Conservation (phyloP, 2,888 invertebrate genomes). For the Bursaphelenchus okinawaensis region DNA sequence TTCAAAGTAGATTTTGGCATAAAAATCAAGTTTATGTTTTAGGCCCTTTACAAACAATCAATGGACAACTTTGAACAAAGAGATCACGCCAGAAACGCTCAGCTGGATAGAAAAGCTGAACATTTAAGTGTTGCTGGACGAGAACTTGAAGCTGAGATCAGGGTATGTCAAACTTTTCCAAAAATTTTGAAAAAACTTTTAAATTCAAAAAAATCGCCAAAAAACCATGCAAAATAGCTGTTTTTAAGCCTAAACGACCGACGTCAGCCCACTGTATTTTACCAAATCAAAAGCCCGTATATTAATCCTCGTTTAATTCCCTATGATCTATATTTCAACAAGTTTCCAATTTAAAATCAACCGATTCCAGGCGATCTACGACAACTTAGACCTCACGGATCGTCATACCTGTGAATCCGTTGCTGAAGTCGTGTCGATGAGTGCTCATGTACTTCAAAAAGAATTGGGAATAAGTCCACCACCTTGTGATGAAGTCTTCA, state of each 20-base stretch:
- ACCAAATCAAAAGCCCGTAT: background rate
- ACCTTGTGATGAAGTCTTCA: background rate
- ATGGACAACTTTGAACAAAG: background rate
- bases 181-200: no score
- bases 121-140: background rate
- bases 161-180: no score
- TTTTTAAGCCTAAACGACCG: no score
- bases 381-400: conserved; percentile 6
- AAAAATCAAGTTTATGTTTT: no score
- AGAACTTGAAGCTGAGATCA: background rate
- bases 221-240: no score
- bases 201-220: no score
- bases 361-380: conserved; percentile 6
- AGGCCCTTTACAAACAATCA: background rate
- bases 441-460: background rate
- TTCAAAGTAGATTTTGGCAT: no score
- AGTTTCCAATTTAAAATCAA: background rate
- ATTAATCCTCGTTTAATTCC: background rate
- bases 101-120: background rate
- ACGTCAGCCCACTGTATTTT: no score
- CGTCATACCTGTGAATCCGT: conserved; percentile 8
- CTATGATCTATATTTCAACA: no score
- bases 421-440: background rate
- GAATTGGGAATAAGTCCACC: background rate
- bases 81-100: background rate